Conservation (phyloP, 2,113 vertebrate genomes). For the Callospermophilus lateralis region DNA sequence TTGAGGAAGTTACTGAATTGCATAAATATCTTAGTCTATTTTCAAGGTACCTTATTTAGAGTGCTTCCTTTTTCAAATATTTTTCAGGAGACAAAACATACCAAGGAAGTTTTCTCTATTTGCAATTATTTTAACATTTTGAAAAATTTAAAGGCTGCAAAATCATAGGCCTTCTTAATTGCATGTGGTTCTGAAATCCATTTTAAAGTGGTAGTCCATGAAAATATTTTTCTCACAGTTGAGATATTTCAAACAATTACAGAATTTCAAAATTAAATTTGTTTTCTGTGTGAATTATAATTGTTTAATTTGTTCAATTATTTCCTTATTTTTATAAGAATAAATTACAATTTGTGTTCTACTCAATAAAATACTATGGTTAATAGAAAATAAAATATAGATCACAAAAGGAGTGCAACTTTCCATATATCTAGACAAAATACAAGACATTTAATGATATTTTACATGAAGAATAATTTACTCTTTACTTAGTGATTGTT, state of each 20-base stretch:
- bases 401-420: neutral
- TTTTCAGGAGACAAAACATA: slow-evolving; percentile 24
- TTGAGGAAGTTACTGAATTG: slow-evolving; percentile 34
- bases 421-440: slow-evolving; percentile 24
- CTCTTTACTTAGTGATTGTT: neutral
- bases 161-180: neutral
- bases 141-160: neutral
- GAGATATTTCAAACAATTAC: slow-evolving; percentile 39
- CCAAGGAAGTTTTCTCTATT: neutral
- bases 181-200: neutral
- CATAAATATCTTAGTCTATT: slow-evolving; percentile 64
- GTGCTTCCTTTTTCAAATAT: slow-evolving; percentile 12
- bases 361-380: slow-evolving; percentile 14
- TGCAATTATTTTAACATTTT: slow-evolving; percentile 45
- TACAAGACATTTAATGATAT: neutral
- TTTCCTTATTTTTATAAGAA: neutral
- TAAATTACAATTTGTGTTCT: neutral
- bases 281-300: neutral
- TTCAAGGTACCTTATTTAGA: slow-evolving; percentile 42
- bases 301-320: slow-evolving; percentile 27
- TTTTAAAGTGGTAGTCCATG: neutral
- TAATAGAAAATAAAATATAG: slow-evolving; percentile 39
- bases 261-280: slow-evolving; percentile 30
- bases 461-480: slow-evolving; percentile 10
- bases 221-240: neutral